A percentile compares a stretch with the other conserved stretches of the same genome.
phyloP scores from a whole-genome alignment of 2,113 vertebrate genomes.

The Sinocyclocheilus maitianheensis region DNA sequence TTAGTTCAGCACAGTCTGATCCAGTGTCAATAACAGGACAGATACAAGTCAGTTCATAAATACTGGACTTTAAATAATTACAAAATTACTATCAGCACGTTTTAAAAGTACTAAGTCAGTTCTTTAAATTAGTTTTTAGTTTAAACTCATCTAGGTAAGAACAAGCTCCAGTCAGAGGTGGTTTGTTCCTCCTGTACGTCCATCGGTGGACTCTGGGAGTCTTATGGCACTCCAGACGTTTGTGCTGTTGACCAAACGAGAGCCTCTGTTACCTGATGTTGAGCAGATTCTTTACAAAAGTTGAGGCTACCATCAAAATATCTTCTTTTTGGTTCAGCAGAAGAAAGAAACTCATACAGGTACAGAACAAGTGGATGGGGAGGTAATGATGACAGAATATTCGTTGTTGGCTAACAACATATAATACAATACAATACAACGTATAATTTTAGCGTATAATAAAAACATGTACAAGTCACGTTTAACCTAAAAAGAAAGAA shows the following conservation, averaged over 20 bases:
- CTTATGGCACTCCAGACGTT: background rate
- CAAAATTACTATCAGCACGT: background rate
- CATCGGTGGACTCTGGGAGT: background rate
- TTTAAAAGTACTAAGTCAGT: background rate
- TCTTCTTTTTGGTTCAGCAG: background rate
- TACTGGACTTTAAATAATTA: background rate
- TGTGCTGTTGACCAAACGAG: background rate
- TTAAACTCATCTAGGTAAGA: background rate
- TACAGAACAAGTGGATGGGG: background rate
- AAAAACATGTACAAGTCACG: background rate
- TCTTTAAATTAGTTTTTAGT: background rate
- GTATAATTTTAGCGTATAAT: no score
- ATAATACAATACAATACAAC: no score
- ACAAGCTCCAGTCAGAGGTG: background rate
- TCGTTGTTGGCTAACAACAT: no score
- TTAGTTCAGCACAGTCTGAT: no score
- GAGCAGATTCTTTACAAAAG: constrained; percentile 81
- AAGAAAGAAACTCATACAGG: background rate
- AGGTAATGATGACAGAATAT: no score
- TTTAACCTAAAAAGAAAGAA: background rate
- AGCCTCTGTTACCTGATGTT: constrained; percentile 88
- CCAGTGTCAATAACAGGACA: background rate
- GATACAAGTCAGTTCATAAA: background rate
- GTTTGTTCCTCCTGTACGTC: background rate
- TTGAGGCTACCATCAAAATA: background rate